Percentiles rank a stretch among this genome's conserved stretches.
These are phyloP conservation scores for Xiphydria camelus DNA, from an alignment of 2,888 invertebrate genomes.

Conservation along the genomic window DNA sequence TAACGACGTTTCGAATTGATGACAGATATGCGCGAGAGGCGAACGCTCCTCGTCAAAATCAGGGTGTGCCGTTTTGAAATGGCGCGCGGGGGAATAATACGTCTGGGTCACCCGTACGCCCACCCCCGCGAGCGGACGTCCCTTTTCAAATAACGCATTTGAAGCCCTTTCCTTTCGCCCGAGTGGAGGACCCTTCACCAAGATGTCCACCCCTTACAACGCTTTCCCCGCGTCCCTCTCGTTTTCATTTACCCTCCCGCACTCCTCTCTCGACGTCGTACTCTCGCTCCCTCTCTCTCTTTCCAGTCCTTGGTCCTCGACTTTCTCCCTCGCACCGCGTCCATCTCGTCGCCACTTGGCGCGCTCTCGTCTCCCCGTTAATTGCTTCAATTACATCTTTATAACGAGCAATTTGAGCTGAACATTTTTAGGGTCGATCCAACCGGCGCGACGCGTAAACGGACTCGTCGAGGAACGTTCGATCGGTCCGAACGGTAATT, in stretches of 20 bases:
- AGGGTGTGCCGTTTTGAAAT: too few relatives aligned
- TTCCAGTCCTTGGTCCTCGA: constrained; percentile 10
- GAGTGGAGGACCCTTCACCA: constrained; percentile 35
- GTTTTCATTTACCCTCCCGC: constrained; percentile 3
- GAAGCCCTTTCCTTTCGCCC: constrained; percentile 36
- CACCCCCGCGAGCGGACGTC: constrained; percentile 24
- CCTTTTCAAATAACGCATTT: constrained; percentile 31
- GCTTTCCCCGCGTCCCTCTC: constrained; percentile 21
- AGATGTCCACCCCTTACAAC: constrained; percentile 28
- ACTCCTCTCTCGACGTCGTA: background rate
- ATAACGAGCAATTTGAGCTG: constrained; percentile 41
- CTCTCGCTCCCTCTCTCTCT: constrained; percentile 11
- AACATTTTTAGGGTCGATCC: constrained; percentile 23
- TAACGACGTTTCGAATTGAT: too few relatives aligned
- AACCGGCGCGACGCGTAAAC: background rate
- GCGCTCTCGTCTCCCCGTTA: constrained; percentile 29
- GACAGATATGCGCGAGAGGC: too few relatives aligned
- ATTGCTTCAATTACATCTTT: constrained; percentile 44
- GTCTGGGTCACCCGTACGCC: constrained; percentile 34
- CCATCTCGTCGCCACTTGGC: constrained; percentile 14
- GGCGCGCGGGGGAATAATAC: constrained; percentile 41
- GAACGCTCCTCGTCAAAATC: too few relatives aligned
- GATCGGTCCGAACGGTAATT: too few relatives aligned
- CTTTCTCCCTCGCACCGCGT: constrained; percentile 20
- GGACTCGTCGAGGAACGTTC: too few relatives aligned